phyloP scores from a whole-genome alignment of 2,888 invertebrate genomes.

The Aleiodes leptofemur region DNA sequence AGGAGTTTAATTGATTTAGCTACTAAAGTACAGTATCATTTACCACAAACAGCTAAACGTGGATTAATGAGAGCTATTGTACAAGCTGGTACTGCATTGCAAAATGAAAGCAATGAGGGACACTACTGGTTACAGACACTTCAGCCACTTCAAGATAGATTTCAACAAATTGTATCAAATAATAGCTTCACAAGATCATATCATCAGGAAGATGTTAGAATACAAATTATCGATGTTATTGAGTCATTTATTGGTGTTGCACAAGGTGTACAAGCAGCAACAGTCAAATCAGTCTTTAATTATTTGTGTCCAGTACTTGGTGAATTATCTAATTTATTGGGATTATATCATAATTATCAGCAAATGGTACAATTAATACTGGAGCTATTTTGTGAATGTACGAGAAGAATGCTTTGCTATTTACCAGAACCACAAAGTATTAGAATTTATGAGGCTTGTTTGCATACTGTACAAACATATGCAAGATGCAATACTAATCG shows the following conservation, averaged over 20 bases:
- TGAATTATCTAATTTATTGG: slow-evolving; percentile 83
- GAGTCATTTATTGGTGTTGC: slow-evolving; percentile 85
- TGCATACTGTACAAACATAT: slow-evolving; percentile 84
- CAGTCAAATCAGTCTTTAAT: slow-evolving; percentile 78
- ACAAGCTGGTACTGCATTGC: slow-evolving; percentile 79
- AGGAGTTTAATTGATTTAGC: slow-evolving; percentile 78
- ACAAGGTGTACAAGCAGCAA: slow-evolving; percentile 78
- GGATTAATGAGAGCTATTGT: slow-evolving; percentile 86
- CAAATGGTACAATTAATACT: slow-evolving; percentile 86
- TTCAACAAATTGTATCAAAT: slow-evolving; percentile 77
- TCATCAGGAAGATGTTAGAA: slow-evolving; percentile 81
- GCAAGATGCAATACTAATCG: slow-evolving; percentile 81
- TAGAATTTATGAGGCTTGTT: slow-evolving; percentile 82
- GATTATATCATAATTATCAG: slow-evolving; percentile 87
- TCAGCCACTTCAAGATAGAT: slow-evolving; percentile 77
- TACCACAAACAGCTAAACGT: slow-evolving; percentile 79
- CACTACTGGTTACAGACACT: slow-evolving; percentile 65
- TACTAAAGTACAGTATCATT: slow-evolving; percentile 76
- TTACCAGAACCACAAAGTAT: slow-evolving; percentile 78
- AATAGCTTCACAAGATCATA: slow-evolving; percentile 77
- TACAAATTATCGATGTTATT: slow-evolving; percentile 84
- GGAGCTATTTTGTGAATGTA: slow-evolving; percentile 84
- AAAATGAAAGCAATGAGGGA: slow-evolving; percentile 61
- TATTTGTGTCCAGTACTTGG: slow-evolving; percentile 81
- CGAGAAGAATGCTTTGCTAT: slow-evolving; percentile 83